Conservation (phyloP, 1,140 invertebrate genomes). For the Harlomillsia oculata region DNA sequence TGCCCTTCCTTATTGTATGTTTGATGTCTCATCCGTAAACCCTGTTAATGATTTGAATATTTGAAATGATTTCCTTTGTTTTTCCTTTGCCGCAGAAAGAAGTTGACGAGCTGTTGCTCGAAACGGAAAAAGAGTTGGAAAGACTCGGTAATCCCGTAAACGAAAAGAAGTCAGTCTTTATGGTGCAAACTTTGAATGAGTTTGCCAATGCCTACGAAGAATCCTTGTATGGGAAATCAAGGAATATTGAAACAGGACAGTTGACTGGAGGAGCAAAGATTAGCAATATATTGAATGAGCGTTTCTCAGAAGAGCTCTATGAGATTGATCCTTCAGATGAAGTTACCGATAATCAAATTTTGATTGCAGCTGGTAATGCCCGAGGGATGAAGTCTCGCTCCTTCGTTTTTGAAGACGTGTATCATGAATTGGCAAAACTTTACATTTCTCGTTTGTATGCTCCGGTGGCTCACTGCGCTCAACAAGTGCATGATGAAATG, state of each 20-base stretch:
- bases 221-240: slow-evolving; percentile 91
- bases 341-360: slow-evolving; percentile 82
- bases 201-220: slow-evolving; percentile 95
- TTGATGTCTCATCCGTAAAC: slow-evolving; percentile 4
- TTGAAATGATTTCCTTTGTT: slow-evolving; percentile 34
- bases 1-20: slow-evolving; percentile 86
- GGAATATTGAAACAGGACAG: slow-evolving; percentile 95
- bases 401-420: no score
- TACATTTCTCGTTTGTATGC: no score
- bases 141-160: slow-evolving; percentile 77
- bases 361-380: slow-evolving; percentile 94
- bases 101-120: slow-evolving; percentile 91
- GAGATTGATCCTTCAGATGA: slow-evolving; percentile 86
- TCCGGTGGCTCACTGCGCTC: no score
- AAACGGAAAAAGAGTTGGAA: slow-evolving; percentile 86
- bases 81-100: no score
- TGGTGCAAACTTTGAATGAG: slow-evolving; percentile 98
- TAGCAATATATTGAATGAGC: slow-evolving; percentile 97
- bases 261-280: slow-evolving; percentile 96
- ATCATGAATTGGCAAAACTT: no score
- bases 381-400: slow-evolving; percentile 68
- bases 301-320: slow-evolving; percentile 82
- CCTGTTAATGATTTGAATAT: no score
- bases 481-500: no score
- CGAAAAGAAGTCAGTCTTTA: slow-evolving; percentile 77